A percentile compares a stretch with the other conserved stretches of the same genome.
Conservation (phyloP, 2,888 invertebrate genomes). For the Apoda limacodes region DNA sequence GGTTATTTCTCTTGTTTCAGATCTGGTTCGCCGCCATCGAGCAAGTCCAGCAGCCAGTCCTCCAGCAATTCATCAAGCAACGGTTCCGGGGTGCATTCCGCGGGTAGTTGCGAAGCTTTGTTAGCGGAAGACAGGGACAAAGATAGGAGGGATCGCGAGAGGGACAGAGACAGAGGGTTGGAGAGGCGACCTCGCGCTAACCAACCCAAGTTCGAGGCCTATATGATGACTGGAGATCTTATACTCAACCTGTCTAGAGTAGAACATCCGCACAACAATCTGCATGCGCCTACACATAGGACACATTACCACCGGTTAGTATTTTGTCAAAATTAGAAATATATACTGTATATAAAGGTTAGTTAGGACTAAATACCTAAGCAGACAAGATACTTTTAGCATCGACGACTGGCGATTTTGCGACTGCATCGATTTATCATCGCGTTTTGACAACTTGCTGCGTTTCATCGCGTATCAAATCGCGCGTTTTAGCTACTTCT, state of each 20-base stretch:
- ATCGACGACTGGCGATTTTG: no score
- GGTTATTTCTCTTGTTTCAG: no score
- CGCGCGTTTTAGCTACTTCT: no score
- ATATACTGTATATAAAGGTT: no score
- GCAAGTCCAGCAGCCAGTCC: slow-evolving; percentile 52
- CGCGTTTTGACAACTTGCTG: no score
- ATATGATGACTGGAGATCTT: slow-evolving; percentile 98
- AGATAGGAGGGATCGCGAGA: no score
- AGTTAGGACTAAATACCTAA: no score
- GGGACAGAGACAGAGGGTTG: slow-evolving; percentile 10
- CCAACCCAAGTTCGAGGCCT: slow-evolving; percentile 85
- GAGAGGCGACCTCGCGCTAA: slow-evolving; percentile 40
- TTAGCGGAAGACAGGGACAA: slow-evolving; percentile 41
- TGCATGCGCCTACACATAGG: slow-evolving; percentile 59
- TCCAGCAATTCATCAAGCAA: slow-evolving; percentile 56
- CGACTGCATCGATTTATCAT: no score
- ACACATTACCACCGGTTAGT: slow-evolving; percentile 58
- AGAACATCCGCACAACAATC: slow-evolving; percentile 73
- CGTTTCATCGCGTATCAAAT: no score
- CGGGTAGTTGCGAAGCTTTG: slow-evolving; percentile 60
- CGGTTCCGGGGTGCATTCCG: slow-evolving; percentile 65
- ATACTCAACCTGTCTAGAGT: slow-evolving; percentile 92
- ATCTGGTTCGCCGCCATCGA: slow-evolving; percentile 49
- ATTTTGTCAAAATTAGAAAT: no score
- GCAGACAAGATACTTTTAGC: no score